Base-by-base conservation (phyloP, 1,140 invertebrate genomes). In the Ladona fulva region DNA sequence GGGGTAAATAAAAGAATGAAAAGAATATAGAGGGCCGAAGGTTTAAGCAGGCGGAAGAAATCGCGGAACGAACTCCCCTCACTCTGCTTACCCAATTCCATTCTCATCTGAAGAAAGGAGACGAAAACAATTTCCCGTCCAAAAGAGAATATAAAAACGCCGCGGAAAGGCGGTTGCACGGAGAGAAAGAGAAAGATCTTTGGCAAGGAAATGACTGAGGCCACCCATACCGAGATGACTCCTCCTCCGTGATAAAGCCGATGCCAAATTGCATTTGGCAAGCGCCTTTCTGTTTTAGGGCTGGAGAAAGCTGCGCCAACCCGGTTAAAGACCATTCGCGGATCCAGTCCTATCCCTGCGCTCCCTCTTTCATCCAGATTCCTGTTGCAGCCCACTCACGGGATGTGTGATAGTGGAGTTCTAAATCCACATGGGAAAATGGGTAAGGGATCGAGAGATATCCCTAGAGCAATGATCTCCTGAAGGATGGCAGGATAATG, bases 191-290 rank as follows among this genome's bases (percentile, higher is more conserved):
- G 12, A 66, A 12, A 66, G 5, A 66, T 66, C 52, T 66, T 66
- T 66, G 52, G 52, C 52, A 66, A 66, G 3, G n/a, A 19, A 66
- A 66, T 19, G 52, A 66, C 52, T 22, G 52, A 66, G n/a, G 5
- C 52, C 52, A 6, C 52, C 14, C 16, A 5, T 22, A 66, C n/a
- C n/a, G n/a, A n/a, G n/a, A n/a, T n/a, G n/a, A n/a, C n/a, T n/a
- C n/a, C 52, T 66, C 52, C n/a, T 22, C 12, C 52, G 3, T 22
- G n/a, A 16, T 66, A 22, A 22, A 66, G 52, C n/a, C 52, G n/a
- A 66, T 19, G 52, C 52, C 52, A 66, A 66, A 66, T 66, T 66
- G 52, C 52, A 66, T 66, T 66, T 66, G 52, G 52, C 52, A 66
- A 66, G 14, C 14, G 52, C 14, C 12, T 66, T 22, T 22, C n/a